Evolutionary conservation across 2,797 vertebrate genomes (phyloP).

Genomic region (Zalophus californianus): DNA sequence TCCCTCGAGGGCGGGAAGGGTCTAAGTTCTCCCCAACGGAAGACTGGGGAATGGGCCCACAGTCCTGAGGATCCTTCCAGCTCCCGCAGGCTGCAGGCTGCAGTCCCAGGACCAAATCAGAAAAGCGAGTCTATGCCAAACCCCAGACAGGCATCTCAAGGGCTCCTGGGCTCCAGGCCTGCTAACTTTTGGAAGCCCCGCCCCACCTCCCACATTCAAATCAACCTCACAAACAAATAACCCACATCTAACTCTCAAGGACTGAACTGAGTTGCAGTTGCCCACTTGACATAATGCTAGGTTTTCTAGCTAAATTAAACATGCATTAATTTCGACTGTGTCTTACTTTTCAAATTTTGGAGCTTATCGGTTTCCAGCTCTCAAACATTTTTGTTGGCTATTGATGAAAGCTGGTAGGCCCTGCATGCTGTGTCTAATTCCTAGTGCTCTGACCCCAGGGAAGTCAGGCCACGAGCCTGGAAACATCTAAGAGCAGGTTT

Average conservation of each 20-base stretch:
- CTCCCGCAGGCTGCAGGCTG: background rate
- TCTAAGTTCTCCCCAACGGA: background rate
- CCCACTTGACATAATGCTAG: background rate
- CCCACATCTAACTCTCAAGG: background rate
- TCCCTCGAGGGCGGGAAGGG: background rate
- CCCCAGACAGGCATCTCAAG: background rate
- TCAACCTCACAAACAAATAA: background rate
- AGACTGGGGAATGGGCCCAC: background rate
- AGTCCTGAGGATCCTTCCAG: background rate
- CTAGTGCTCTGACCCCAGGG: background rate
- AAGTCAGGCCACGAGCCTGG: background rate
- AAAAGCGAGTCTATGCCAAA: background rate
- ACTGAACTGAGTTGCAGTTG: background rate
- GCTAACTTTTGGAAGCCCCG: background rate
- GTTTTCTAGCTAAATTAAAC: background rate
- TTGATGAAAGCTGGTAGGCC: background rate
- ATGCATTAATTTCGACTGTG: background rate
- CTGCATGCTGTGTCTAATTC: background rate
- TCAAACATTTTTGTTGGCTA: slow-evolving; percentile 36
- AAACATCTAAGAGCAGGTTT: background rate
- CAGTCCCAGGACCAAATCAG: background rate
- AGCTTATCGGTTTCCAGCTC: background rate
- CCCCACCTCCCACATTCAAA: background rate
- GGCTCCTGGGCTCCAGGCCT: background rate
- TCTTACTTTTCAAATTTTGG: slow-evolving; percentile 43